Base-by-base conservation (phyloP, 2,888 invertebrate genomes). In the Ochlodes sylvanus region DNA sequence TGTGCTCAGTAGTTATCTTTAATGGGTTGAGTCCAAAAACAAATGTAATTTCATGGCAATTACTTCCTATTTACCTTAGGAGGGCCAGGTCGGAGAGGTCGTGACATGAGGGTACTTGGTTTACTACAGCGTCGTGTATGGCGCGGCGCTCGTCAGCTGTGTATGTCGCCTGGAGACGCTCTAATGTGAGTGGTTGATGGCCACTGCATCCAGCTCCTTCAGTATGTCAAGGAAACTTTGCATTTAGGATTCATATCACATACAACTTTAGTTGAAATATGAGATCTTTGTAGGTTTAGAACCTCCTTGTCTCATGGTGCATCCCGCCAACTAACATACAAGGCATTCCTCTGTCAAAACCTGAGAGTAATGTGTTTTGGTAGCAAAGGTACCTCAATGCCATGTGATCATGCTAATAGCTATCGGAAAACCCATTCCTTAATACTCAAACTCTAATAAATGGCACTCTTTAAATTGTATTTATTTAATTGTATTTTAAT, bases 121-220 rank as follows among this genome's bases (percentile, higher is more conserved):
- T 78, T 50, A 94, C 87, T 21, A 93, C 92, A 15, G 94, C 94
- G 69, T 94, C 92, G 72, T 95, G 92, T 38, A 95, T 82, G 9
- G 93, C 94, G 27, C 94, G 82, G 9, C 95, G 87, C 85, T 95
- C 95, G 74, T 95, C 94, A 0, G 85, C 69, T 0, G 94, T 90
- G 84, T 89, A 95, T 7, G 90, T 86, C 2, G 72, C 61, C 73
- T 89, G 89, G 42, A 91, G 88, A 38, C 82, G 88, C 73, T 71
- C 86, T 75, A 83, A 54, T 0, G 86, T 82, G 76, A 86, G 74
- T 0, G 91, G 91, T 79, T 83, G 79, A 10, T 75, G 65, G 0
- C 71, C 77, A 7, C 64, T 71, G 62, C 77, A 72, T 67, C 81
- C 83, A 76, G 78, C 71, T 70, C 88, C 90, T 90, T 89, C 50